These are phyloP conservation scores for Plemyria rubiginata DNA, from an alignment of 2,888 invertebrate species.

Conservation along the genomic window DNA sequence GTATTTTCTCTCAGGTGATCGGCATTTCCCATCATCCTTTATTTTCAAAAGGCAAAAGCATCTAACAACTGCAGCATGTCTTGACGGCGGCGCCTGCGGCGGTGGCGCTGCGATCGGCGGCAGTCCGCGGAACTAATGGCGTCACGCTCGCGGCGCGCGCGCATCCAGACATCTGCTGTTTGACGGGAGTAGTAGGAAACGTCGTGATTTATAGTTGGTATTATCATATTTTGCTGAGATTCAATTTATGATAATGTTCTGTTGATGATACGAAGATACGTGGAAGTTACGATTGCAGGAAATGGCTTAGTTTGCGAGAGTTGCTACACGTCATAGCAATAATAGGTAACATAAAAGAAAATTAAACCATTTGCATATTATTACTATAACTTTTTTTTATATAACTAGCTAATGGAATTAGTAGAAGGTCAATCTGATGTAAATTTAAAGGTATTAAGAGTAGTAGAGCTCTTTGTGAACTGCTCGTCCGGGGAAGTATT, in stretches of 20 bases:
- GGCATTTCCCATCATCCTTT: too few species aligned
- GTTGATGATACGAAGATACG: constrained; percentile 16
- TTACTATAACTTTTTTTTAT: too few species aligned
- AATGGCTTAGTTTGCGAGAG: background rate
- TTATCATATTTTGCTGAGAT: constrained; percentile 17
- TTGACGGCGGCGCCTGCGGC: constrained; percentile 45
- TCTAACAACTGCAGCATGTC: constrained; percentile 32
- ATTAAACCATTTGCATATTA: too few species aligned
- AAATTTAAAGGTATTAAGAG: too few species aligned
- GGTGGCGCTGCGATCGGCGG: constrained; percentile 54
- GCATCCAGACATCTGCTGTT: constrained; percentile 43
- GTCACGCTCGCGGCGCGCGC: constrained; percentile 55
- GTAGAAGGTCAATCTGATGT: too few species aligned
- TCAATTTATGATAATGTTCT: constrained; percentile 34
- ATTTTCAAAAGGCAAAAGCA: too few species aligned
- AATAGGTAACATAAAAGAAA: too few species aligned
- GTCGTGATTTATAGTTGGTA: constrained; percentile 34
- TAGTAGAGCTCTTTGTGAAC: too few species aligned
- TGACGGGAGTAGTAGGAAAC: constrained; percentile 32
- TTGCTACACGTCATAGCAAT: too few species aligned
- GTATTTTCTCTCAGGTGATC: too few species aligned
- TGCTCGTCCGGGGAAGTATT: too few species aligned
- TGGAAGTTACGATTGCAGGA: background rate
- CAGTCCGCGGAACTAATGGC: constrained; percentile 60
- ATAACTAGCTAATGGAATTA: too few species aligned